Evolutionary conservation across 2,797 vertebrate species (phyloP).

Genomic region (Tamandua tetradactyla): DNA sequence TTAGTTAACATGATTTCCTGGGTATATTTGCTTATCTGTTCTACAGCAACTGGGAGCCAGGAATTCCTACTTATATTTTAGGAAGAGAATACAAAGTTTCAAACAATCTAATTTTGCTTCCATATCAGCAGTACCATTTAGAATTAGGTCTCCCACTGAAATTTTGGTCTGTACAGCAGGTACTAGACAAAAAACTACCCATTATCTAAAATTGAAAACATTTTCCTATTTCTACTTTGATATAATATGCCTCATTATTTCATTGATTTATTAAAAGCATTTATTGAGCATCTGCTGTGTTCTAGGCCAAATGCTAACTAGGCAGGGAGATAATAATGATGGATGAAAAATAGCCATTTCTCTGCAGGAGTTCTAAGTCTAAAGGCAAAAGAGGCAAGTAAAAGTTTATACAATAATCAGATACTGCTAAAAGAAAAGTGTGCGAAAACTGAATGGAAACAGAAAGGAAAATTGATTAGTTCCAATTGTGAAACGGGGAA

Average conservation of each 20-base stretch:
- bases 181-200: slow-evolving; percentile 19
- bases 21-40: slow-evolving; percentile 7
- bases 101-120: slow-evolving; percentile 42
- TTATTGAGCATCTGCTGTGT: slow-evolving; percentile 48
- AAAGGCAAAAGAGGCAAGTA: not conserved
- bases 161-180: not conserved
- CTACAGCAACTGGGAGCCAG: slow-evolving; percentile 7
- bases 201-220: slow-evolving; percentile 42
- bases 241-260: slow-evolving; percentile 31
- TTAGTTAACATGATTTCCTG: slow-evolving; percentile 35
- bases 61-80: slow-evolving; percentile 1
- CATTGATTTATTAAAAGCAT: slow-evolving; percentile 53
- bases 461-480: not conserved
- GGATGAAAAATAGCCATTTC: not conserved
- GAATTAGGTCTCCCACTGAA: slow-evolving; percentile 11
- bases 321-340: not conserved
- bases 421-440: not conserved
- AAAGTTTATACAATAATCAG: not conserved
- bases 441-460: not conserved
- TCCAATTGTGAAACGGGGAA: not conserved
- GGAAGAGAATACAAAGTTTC: slow-evolving; percentile 16
- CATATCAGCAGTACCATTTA: not conserved
- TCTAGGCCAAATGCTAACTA: not conserved
- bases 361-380: not conserved
- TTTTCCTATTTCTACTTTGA: slow-evolving; percentile 50